A percentile compares a stretch with the other conserved stretches of the same genome.
Conservation (phyloP, 2,888 invertebrate genomes). For the Zaprionus lineosus region DNA sequence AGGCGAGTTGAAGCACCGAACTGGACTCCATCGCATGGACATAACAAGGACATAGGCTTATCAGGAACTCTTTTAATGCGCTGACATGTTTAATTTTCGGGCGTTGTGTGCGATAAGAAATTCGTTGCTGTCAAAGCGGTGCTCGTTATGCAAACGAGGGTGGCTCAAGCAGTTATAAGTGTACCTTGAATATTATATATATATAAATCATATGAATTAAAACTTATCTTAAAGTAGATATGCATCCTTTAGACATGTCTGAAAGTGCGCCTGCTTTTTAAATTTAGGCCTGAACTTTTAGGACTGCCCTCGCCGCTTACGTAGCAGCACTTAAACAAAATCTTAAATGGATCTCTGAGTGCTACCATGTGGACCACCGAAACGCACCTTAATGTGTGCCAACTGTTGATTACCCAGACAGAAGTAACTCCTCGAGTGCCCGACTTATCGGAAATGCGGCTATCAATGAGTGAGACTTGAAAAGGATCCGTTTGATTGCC, state of each 20-base stretch:
- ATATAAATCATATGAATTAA: too few species aligned
- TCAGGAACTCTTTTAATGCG: slow-evolving; percentile 55
- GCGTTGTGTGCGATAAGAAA: slow-evolving; percentile 56
- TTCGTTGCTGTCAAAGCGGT: slow-evolving; percentile 43
- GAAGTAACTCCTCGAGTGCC: not conserved
- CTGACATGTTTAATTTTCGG: slow-evolving; percentile 76
- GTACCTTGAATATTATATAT: too few species aligned
- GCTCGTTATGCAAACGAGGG: slow-evolving; percentile 37
- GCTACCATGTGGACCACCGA: slow-evolving; percentile 33
- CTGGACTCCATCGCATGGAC: not conserved
- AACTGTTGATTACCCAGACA: not conserved
- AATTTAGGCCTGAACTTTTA: too few species aligned
- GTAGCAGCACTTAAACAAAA: slow-evolving; percentile 21
- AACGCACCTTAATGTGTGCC: slow-evolving; percentile 2
- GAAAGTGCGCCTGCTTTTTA: too few species aligned
- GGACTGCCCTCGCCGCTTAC: slow-evolving; percentile 9
- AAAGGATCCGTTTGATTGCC: slow-evolving; percentile 1
- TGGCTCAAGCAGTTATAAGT: slow-evolving; percentile 1
- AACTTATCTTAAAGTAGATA: too few species aligned
- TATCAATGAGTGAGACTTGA: slow-evolving; percentile 20
- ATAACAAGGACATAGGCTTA: slow-evolving; percentile 45
- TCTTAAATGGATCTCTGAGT: slow-evolving; percentile 1
- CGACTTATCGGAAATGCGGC: slow-evolving; percentile 17
- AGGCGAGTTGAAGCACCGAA: not conserved
- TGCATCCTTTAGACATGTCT: too few species aligned